Evolutionary conservation across 2,888 invertebrate genomes (phyloP).

Genomic region (Drosophila tanythrix): DNA sequence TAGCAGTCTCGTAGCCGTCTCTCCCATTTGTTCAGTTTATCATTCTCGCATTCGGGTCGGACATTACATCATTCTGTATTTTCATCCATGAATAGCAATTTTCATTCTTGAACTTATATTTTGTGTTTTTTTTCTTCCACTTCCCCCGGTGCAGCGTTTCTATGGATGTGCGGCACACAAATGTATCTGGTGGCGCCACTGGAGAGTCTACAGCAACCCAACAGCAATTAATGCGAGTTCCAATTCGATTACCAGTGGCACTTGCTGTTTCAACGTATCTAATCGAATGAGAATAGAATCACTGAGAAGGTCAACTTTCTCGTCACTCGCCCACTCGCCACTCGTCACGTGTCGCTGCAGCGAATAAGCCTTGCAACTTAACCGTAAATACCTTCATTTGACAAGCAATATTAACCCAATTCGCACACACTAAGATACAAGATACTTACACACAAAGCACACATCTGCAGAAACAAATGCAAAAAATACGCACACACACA

Average conservation of each 20-base stretch:
- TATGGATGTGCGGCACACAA: slow-evolving; percentile 76
- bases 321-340: not conserved
- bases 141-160: slow-evolving; percentile 56
- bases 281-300: slow-evolving; percentile 28
- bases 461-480: slow-evolving; percentile 21
- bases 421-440: slow-evolving; percentile 22
- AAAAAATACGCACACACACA: slow-evolving; percentile 37
- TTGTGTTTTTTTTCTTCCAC: slow-evolving; percentile 4
- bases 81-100: slow-evolving; percentile 74
- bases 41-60: slow-evolving; percentile 5
- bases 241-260: slow-evolving; percentile 9
- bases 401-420: slow-evolving; percentile 32
- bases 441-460: slow-evolving; percentile 14
- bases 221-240: slow-evolving; percentile 16
- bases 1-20: not conserved
- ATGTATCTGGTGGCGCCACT: slow-evolving; percentile 77
- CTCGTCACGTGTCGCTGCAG: slow-evolving; percentile 8
- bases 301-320: slow-evolving; percentile 17
- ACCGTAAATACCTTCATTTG: slow-evolving; percentile 62
- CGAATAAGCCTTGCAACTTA: slow-evolving; percentile 55
- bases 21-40: slow-evolving; percentile 12
- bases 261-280: slow-evolving; percentile 2
- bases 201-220: slow-evolving; percentile 66
- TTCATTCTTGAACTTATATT: slow-evolving; percentile 28
- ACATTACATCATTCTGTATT: slow-evolving; percentile 77